Evolutionary conservation across 2,797 vertebrate genomes (phyloP), one percentile per base, ranked within the genome.

Genomic region (Phataginus tricuspis): DNA sequence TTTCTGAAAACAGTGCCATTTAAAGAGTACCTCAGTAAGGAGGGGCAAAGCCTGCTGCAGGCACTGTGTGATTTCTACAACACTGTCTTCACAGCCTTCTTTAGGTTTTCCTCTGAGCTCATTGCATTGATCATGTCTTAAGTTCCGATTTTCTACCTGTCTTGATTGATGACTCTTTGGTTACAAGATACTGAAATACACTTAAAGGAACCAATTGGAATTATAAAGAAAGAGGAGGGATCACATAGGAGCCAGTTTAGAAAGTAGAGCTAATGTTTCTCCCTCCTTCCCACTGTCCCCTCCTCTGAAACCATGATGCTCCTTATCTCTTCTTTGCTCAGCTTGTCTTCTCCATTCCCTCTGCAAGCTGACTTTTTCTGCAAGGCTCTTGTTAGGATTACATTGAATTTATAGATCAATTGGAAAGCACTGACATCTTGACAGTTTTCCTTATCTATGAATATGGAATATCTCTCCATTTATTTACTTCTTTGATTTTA

Each of bases 1-100:
- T 85, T 89, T 64, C 42, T 94, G 66, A 45, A 93, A 87, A 85
- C 39, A 63, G 96, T 45, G 23, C 77, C 75, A 84, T 77, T 85
- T 75, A 91, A 57, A 83, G 5, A 90, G n/a, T 31, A 29, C 7
- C 64, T 31, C 37, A 37, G 51, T 79, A 71, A 72, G 16, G 31
- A 90, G 18, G 2, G 18, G 23, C 31, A 93, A 66, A 53, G 55
- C 13, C 61, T 51, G 5, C 31, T 25, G 14, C 2, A 61, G 57
- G 31, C 25, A 21, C 21, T 29, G 2, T 27, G 42, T 21, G 39
- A 66, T 85, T 92, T 72, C 80, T 39, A 7, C 29, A 49, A 15
- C 15, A 8, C 51, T 69, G 31, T 66, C 31, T 92, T 84, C 37
- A 37, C 2, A 45, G 55, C 16, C 31, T 71, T 69, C 57, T 29